These are phyloP conservation scores for Xerus inauris DNA, from an alignment of 2,113 vertebrate species.

Conservation along the genomic window DNA sequence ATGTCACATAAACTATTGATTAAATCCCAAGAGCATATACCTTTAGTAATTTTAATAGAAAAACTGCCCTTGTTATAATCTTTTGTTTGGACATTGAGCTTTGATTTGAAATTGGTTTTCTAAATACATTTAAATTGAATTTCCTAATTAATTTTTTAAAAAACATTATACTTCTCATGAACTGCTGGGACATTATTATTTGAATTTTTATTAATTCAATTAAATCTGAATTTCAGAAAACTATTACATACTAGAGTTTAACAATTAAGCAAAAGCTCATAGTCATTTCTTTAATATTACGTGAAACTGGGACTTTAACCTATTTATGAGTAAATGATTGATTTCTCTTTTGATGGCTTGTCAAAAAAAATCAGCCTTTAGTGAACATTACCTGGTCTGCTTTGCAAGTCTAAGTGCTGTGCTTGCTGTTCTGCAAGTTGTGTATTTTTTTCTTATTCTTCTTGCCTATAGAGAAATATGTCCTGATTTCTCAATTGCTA, in stretches of 20 bases:
- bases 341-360: conserved; percentile 9
- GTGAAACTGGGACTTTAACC: neutral
- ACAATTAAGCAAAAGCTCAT: neutral
- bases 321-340: conserved; percentile 24
- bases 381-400: neutral
- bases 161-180: conserved; percentile 32
- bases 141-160: neutral
- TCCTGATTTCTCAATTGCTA: neutral
- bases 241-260: neutral
- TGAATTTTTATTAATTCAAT: conserved; percentile 61
- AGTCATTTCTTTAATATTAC: neutral
- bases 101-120: conserved; percentile 52
- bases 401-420: neutral
- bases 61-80: neutral
- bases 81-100: neutral
- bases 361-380: neutral
- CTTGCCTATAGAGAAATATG: neutral
- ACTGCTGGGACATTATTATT: neutral
- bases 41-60: conserved; percentile 47
- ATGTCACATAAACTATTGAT: neutral
- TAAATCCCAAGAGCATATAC: neutral
- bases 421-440: neutral
- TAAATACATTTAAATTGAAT: neutral
- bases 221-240: conserved; percentile 19
- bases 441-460: neutral